phyloP scores from a whole-genome alignment of 2,797 vertebrate species.

The Typhlichthys subterraneus region DNA sequence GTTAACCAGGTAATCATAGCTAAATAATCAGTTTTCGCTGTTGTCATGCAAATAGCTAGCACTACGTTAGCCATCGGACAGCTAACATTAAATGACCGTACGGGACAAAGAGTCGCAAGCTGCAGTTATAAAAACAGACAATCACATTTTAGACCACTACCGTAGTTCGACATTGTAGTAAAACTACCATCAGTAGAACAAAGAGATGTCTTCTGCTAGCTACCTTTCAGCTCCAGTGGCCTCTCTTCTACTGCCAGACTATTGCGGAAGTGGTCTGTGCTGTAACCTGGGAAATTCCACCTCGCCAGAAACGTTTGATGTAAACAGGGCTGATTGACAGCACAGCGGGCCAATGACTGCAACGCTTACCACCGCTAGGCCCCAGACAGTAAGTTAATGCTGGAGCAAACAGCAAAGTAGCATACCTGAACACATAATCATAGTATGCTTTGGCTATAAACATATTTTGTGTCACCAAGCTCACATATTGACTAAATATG shows the following conservation, averaged over 20 bases:
- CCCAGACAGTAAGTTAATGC: constrained; percentile 57
- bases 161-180: constrained; percentile 18
- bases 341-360: constrained; percentile 52
- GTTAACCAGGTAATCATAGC: constrained; percentile 64
- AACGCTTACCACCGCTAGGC: background rate
- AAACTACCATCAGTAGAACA: constrained; percentile 44
- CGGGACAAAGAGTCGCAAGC: constrained; percentile 39
- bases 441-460: no score
- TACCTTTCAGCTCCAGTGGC: constrained; percentile 75
- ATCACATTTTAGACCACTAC: constrained; percentile 13
- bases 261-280: constrained; percentile 81
- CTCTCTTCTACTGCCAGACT: constrained; percentile 70
- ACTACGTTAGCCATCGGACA: constrained; percentile 67
- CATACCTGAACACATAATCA: background rate
- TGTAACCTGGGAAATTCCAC: constrained; percentile 86
- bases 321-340: constrained; percentile 77
- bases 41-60: constrained; percentile 79
- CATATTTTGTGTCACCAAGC: background rate
- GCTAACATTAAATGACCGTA: constrained; percentile 60
- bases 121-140: constrained; percentile 12
- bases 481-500: background rate
- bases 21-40: constrained; percentile 77
- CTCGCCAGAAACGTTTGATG: constrained; percentile 69
- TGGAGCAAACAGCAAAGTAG: constrained; percentile 6
- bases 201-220: constrained; percentile 42